Evolutionary conservation across 2,797 vertebrate species (phyloP).

Genomic region (Sciurus carolinensis): DNA sequence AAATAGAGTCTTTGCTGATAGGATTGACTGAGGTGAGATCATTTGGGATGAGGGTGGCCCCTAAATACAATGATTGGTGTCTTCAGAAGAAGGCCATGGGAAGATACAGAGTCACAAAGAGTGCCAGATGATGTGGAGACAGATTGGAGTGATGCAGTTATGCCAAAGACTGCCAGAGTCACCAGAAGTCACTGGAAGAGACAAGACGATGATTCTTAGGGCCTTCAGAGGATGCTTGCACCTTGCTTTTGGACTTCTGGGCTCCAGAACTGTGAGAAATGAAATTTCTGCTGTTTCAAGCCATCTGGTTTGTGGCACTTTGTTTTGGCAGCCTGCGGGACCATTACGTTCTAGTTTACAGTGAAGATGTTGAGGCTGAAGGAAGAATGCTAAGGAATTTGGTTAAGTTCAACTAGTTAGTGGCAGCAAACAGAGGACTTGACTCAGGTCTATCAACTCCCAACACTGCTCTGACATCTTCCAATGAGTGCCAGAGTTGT

Average conservation of each 20-base stretch:
- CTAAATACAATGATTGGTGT: background rate
- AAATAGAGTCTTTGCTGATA: background rate
- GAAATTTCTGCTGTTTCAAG: background rate
- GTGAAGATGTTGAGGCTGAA: background rate
- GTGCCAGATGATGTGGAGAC: background rate
- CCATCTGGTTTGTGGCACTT: background rate
- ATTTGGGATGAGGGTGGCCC: background rate
- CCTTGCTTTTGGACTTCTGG: background rate
- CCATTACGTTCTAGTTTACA: background rate
- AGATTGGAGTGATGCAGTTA: background rate
- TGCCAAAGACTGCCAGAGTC: background rate
- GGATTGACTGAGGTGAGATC: background rate
- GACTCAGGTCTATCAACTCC: background rate
- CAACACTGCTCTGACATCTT: background rate
- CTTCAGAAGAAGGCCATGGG: background rate
- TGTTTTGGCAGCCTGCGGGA: too few species aligned
- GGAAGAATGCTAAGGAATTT: background rate
- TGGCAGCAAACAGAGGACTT: background rate
- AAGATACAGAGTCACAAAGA: background rate
- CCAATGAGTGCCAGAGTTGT: background rate
- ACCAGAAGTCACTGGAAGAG: background rate
- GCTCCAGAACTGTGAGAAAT: background rate
- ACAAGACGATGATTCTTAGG: background rate
- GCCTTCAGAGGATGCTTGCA: background rate
- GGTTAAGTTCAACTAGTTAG: background rate